phyloP scores from a whole-genome alignment of 2,888 invertebrate genomes.

The Trichogramma evanescens region DNA sequence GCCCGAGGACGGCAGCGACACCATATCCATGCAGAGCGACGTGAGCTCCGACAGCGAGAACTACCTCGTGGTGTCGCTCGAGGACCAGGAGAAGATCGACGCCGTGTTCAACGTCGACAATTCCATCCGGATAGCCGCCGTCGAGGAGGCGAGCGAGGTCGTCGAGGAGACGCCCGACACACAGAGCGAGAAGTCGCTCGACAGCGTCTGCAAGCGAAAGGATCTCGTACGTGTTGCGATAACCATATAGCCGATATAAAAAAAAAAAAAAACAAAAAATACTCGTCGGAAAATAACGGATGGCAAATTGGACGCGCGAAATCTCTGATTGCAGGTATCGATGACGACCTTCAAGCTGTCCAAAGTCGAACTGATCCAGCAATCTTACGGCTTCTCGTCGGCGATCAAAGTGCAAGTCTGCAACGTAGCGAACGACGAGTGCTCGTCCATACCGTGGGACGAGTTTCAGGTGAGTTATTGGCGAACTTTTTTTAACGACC shows the following conservation, averaged over 20 bases:
- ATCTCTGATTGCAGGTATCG: conserved; percentile 45
- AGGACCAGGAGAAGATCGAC: conserved; percentile 55
- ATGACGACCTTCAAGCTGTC: conserved; percentile 63
- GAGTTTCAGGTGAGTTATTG: conserved; percentile 74
- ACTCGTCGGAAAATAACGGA: too few relatives aligned
- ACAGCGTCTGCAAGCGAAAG: conserved; percentile 69
- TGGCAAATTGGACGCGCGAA: not conserved
- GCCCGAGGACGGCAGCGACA: conserved; percentile 68
- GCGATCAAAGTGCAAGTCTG: conserved; percentile 63
- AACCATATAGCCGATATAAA: not conserved
- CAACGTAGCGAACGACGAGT: conserved; percentile 72
- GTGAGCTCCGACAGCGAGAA: conserved; percentile 83
- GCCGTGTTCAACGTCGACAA: conserved; percentile 47
- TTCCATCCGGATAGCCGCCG: conserved; percentile 43
- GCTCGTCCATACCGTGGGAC: conserved; percentile 84
- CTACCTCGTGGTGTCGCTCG: conserved; percentile 69
- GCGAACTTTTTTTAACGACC: not conserved
- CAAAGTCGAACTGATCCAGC: conserved; percentile 66
- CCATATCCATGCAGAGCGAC: conserved; percentile 70
- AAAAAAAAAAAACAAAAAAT: too few relatives aligned
- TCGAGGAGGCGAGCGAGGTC: conserved; percentile 81
- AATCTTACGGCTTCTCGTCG: conserved; percentile 62
- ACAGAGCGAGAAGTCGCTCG: conserved; percentile 76
- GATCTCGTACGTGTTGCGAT: conserved; percentile 58
- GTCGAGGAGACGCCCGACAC: conserved; percentile 71